Base-by-base conservation (phyloP, 1,140 invertebrate species). In the Bombus balteatus region DNA sequence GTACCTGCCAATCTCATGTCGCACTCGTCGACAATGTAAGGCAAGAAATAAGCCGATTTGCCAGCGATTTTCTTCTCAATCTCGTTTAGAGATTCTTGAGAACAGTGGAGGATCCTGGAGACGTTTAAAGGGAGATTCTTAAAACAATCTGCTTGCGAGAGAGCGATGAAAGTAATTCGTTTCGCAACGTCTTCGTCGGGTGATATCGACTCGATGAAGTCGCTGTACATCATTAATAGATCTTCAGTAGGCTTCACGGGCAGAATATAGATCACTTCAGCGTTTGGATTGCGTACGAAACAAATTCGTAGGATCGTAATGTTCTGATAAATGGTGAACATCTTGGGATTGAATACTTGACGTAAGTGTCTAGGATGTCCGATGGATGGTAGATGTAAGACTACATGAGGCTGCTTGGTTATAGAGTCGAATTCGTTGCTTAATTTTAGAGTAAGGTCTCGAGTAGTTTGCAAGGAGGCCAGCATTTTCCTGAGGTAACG, bases 21-120 rank as follows among this genome's bases (percentile, higher is more conserved):
- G 57, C 90, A 91, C 25, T 91, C 90, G 73, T 91, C 90, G 47
- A 91, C n/a, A 10, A 88, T 34, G 81, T 80, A 88, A 0, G 90
- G 89, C 32, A 91, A 65, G 28, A 86, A 70, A n/a, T 83, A 91
- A 13, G 87, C 87, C 3, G 34, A 43, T 32, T 87, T 90, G 4
- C 53, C 85, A 3, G 47, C 65, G 39, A 88, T 85, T 28, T 70
- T 88, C 15, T 43, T 73, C 22, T 41, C 71, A 0, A 91, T 83
- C 25, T 59, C 85, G 0, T 59, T 34, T 0, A 91, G 22, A 2
- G 88, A 83, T 1, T 81, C 82, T 9, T 88, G 80, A 0, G 90
- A 91, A 57, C 87, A 88, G 34, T 91, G 80, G 0, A 91, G 82
- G 32, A 85, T 81, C 39, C 89, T 79, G 0, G 90, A 86, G 0